A percentile compares a stretch with the other conserved stretches of the same genome.
These are phyloP conservation scores for Bolinopsis microptera DNA, from an alignment of 37 sponge, comb jelly and placozoan genomes.

Conservation along the genomic window DNA sequence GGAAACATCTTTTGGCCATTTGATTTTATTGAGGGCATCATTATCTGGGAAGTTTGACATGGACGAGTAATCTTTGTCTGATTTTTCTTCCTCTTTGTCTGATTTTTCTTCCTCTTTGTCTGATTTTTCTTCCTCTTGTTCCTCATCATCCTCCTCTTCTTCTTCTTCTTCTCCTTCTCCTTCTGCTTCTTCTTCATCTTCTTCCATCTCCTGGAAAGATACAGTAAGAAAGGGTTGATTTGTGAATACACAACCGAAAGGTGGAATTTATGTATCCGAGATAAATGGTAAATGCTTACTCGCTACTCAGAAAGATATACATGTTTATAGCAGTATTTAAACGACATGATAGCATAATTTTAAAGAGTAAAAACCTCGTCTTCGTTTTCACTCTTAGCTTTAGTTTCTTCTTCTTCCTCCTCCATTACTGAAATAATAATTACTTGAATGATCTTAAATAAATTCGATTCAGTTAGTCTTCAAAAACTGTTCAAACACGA, in stretches of 20 bases:
- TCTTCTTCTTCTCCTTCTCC: not conserved
- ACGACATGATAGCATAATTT: no score
- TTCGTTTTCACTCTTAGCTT: not conserved
- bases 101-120: conserved; percentile 31
- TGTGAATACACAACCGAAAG: not conserved
- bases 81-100: not conserved
- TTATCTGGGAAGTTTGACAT: not conserved
- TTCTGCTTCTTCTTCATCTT: conserved; percentile 59
- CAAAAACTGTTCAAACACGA: no score
- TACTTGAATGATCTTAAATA: not conserved
- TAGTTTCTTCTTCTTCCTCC: not conserved
- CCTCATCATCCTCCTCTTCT: conserved; percentile 10
- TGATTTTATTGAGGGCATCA: conserved; percentile 48
- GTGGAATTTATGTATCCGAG: no score
- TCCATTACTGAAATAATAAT: not conserved
- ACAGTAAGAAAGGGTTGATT: not conserved
- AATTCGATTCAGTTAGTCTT: not conserved
- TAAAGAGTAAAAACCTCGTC: no score
- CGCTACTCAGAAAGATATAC: not conserved
- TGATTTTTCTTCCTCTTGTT: conserved; percentile 24
- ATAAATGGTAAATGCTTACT: not conserved
- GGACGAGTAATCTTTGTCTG: conserved; percentile 46
- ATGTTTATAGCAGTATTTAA: no score
- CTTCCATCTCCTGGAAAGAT: conserved; percentile 32
- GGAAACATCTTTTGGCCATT: conserved; percentile 43